Evolutionary conservation across 1,140 invertebrate genomes (phyloP).

Genomic region (Magallana gigas): DNA sequence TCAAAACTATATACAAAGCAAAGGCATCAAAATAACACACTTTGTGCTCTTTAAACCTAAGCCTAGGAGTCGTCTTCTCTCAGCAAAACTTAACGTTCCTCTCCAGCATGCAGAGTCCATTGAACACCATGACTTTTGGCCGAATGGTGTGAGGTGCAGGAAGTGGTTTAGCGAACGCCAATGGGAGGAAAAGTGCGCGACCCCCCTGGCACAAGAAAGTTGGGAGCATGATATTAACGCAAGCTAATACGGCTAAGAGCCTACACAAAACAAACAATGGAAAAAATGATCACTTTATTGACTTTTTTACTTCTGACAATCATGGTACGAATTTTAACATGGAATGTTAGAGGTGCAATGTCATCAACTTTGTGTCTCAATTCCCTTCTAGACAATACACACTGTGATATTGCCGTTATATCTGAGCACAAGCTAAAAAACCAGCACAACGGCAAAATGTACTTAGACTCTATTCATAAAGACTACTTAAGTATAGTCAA

Average conservation of each 20-base stretch:
- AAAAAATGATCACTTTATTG: not conserved
- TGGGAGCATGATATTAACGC: not conserved
- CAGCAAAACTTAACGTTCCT: slow-evolving; percentile 18
- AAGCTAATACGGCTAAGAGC: not conserved
- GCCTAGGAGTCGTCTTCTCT: not conserved
- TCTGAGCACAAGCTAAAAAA: slow-evolving; percentile 40
- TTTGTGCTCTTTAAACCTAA: not conserved
- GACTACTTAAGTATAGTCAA: slow-evolving; percentile 20
- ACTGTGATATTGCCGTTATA: slow-evolving; percentile 35
- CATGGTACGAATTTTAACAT: slow-evolving; percentile 7
- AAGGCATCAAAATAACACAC: not conserved
- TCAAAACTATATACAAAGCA: slow-evolving; percentile 11
- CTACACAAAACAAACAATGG: not conserved
- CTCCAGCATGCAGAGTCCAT: not conserved
- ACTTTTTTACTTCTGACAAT: not conserved
- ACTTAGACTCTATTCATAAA: slow-evolving; percentile 30
- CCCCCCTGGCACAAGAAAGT: not conserved
- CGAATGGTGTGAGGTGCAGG: slow-evolving; percentile 19
- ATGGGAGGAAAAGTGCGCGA: slow-evolving; percentile 1
- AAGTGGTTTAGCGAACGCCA: slow-evolving; percentile 32
- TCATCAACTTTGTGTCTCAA: slow-evolving; percentile 33
- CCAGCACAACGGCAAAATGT: not conserved
- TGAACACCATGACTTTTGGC: slow-evolving; percentile 19
- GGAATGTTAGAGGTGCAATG: slow-evolving; percentile 41
- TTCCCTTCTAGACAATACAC: no score